Conservation (phyloP, 2,888 invertebrate genomes). For the Tiliacea aurago region DNA sequence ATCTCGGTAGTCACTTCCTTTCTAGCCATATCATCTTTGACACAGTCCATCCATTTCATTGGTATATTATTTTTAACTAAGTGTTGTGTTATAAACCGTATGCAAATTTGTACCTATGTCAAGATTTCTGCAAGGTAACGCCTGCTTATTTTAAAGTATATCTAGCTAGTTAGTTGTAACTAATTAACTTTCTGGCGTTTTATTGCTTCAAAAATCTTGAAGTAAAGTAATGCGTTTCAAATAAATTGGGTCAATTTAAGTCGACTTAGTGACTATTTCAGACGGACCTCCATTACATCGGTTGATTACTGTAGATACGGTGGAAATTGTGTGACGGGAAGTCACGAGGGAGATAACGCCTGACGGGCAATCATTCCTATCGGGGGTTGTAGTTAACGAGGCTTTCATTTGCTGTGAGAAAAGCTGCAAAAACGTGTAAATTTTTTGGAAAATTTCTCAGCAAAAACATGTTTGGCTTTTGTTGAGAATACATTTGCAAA, state of each 20-base stretch:
- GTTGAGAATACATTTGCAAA: neutral
- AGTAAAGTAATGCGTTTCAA: neutral
- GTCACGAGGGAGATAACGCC: slow-evolving; percentile 40
- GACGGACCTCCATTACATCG: slow-evolving; percentile 5
- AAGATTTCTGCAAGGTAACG: neutral
- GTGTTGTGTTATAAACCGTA: neutral
- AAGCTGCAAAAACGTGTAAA: slow-evolving; percentile 15
- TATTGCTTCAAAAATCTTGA: neutral
- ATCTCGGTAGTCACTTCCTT: too few species aligned
- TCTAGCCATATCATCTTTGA: too few species aligned
- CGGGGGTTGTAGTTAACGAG: slow-evolving; percentile 32
- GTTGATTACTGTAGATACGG: slow-evolving; percentile 25
- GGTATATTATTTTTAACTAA: neutral
- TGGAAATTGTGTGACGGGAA: slow-evolving; percentile 31
- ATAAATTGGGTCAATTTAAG: slow-evolving; percentile 20
- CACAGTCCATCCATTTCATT: too few species aligned
- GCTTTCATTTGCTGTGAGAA: slow-evolving; percentile 8
- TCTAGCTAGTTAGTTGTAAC: neutral
- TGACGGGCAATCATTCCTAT: slow-evolving; percentile 32
- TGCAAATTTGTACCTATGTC: neutral
- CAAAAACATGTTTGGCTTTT: neutral
- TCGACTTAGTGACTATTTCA: slow-evolving; percentile 25
- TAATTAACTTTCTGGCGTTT: neutral
- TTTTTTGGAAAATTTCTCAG: neutral
- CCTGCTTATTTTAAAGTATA: neutral